Percentiles rank a stretch among this genome's conserved stretches.
Evolutionary conservation across 2,113 vertebrate species (phyloP).

Genomic region (Ammodramus savannarum): DNA sequence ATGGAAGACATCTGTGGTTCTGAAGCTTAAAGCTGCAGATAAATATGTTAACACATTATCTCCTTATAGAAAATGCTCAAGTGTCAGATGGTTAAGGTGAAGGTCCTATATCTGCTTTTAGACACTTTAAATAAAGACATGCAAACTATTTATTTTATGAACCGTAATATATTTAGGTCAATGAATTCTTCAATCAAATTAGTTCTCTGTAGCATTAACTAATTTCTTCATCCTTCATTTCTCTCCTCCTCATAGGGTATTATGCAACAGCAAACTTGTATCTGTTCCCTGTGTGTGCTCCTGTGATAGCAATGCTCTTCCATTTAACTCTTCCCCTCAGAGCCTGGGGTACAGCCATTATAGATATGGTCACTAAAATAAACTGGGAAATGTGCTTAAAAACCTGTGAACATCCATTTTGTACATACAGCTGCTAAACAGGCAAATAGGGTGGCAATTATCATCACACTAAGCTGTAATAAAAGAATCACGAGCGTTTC

Average conservation of each 20-base stretch:
- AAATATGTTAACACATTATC: not conserved
- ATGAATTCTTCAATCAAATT: not conserved
- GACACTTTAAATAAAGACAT: not conserved
- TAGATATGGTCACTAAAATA: not conserved
- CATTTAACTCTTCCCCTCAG: not conserved
- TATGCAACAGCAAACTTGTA: not conserved
- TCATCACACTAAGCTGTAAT: not conserved
- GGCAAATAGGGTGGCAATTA: not conserved
- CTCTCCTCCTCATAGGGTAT: not conserved
- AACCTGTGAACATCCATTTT: not conserved
- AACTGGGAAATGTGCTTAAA: not conserved
- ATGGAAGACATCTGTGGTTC: not conserved
- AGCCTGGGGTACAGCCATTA: not conserved
- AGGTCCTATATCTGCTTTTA: not conserved
- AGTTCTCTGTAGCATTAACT: not conserved
- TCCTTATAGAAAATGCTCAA: not conserved
- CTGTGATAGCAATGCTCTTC: not conserved
- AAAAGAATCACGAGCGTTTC: not conserved
- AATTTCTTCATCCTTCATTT: slow-evolving; percentile 2
- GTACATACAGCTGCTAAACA: not conserved
- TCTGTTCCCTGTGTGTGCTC: not conserved
- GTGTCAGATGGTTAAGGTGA: not conserved
- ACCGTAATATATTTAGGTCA: not conserved
- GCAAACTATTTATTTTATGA: not conserved
- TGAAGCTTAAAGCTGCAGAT: not conserved